Percentiles rank a stretch among this genome's conserved stretches.
phyloP scores from a whole-genome alignment of 2,797 vertebrate genomes.

The Psittacula echo region DNA sequence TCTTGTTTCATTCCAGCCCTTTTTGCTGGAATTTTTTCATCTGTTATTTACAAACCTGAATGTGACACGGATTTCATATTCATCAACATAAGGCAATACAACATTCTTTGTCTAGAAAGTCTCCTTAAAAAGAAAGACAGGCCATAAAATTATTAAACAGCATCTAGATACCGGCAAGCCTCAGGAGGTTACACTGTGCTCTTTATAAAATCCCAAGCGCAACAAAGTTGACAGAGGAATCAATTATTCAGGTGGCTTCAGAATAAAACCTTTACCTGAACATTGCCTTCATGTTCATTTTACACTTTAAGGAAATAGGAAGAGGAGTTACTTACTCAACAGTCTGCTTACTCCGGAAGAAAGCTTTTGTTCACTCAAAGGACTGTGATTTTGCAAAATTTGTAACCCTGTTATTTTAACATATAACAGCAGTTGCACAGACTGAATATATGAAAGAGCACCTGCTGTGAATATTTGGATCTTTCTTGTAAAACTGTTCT shows the following conservation, averaged over 20 bases:
- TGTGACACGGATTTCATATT: neutral
- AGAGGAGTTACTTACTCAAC: neutral
- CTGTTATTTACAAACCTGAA: neutral
- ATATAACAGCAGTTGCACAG: neutral
- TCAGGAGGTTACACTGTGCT: neutral
- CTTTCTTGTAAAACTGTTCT: neutral
- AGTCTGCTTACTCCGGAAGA: neutral
- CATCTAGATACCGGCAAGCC: neutral
- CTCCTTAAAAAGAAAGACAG: neutral
- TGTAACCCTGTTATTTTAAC: neutral
- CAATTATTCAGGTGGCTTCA: neutral
- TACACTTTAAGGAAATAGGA: neutral
- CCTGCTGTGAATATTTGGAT: neutral
- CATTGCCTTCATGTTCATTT: neutral
- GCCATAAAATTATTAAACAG: neutral
- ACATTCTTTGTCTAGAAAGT: neutral
- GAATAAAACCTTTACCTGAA: neutral
- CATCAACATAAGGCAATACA: neutral
- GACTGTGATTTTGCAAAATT: neutral
- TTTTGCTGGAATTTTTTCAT: neutral
- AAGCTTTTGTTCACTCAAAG: neutral
- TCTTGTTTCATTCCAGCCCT: neutral
- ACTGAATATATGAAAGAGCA: neutral
- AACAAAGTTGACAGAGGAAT: neutral
- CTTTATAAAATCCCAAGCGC: neutral